These are phyloP conservation scores for Selenia dentaria DNA, from an alignment of 2,888 invertebrate genomes.

Conservation along the genomic window DNA sequence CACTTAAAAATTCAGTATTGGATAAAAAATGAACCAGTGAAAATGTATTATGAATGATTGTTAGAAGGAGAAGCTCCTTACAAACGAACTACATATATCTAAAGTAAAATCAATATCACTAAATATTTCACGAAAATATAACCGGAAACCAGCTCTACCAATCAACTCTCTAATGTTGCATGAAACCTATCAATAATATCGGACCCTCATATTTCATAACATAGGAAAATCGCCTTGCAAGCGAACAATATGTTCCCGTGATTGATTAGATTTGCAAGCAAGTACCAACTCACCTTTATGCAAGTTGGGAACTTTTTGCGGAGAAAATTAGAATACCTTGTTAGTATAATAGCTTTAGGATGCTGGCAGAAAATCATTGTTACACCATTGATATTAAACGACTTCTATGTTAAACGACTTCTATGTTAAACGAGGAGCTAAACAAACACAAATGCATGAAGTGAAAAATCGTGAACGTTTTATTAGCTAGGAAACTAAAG, in stretches of 20 bases:
- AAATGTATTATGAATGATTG: too few species aligned
- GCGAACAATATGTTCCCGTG: constrained; percentile 64
- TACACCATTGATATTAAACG: constrained; percentile 9
- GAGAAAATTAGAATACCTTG: constrained; percentile 34
- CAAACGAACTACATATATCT: too few species aligned
- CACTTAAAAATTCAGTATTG: too few species aligned
- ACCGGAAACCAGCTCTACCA: constrained; percentile 38
- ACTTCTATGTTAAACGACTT: too few species aligned
- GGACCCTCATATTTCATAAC: constrained; percentile 57
- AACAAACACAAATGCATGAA: too few species aligned
- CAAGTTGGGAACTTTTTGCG: constrained; percentile 32
- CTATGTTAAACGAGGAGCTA: too few species aligned
- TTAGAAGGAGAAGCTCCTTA: too few species aligned
- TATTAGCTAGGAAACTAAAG: too few species aligned
- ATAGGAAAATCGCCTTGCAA: constrained; percentile 54
- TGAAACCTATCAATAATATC: constrained; percentile 62
- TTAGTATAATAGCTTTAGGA: constrained; percentile 21
- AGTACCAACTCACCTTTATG: constrained; percentile 29
- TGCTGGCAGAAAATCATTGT: constrained; percentile 1
- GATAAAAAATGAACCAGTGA: too few species aligned
- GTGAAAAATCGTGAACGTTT: too few species aligned
- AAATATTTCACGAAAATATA: constrained; percentile 27
- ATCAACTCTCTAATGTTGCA: constrained; percentile 64
- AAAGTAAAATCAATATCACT: too few species aligned
- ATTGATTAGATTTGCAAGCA: constrained; percentile 55